These are phyloP conservation scores for Colistium nudipinnis DNA, from an alignment of 2,113 vertebrate species.

Conservation along the genomic window DNA sequence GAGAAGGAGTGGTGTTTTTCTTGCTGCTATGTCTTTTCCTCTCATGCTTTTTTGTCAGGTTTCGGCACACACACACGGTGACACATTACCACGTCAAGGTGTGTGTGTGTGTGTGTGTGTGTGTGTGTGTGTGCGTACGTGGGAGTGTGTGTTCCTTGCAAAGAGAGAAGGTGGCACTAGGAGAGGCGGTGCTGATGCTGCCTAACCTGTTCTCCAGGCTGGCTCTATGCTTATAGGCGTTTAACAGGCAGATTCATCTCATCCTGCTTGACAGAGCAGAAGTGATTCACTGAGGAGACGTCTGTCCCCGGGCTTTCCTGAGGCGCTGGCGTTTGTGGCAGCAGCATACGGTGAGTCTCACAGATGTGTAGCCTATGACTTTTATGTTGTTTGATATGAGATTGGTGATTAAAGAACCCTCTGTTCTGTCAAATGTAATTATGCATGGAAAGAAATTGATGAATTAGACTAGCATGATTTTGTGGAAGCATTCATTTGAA, in stretches of 20 bases:
- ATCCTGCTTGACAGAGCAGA: constrained; percentile 42
- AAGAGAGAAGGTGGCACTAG: constrained; percentile 8
- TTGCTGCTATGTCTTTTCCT: constrained; percentile 11
- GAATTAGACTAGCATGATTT: too few relatives aligned
- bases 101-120: constrained; percentile 10
- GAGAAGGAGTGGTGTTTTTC: constrained; percentile 49
- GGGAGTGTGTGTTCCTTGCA: constrained; percentile 30
- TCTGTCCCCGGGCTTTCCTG: constrained; percentile 21
- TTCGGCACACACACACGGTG: constrained; percentile 62
- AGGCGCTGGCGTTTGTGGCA: constrained; percentile 20
- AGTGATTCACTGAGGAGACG: constrained; percentile 45
- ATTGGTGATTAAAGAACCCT: neutral
- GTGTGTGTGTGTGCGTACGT: constrained; percentile 19
- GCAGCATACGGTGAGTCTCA: constrained; percentile 61
- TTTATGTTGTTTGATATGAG: neutral
- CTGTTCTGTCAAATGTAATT: neutral
- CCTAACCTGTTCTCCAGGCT: constrained; percentile 79
- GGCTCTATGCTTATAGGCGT: constrained; percentile 28
- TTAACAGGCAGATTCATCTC: constrained; percentile 57
- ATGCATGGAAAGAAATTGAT: neutral
- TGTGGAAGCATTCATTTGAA: too few relatives aligned
- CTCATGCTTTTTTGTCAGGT: constrained; percentile 46
- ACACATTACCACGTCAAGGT: constrained; percentile 14
- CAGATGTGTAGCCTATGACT: neutral
- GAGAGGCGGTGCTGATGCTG: constrained; percentile 58